Conservation (phyloP, 1,140 invertebrate genomes). For the Coptotermes formosanus region DNA sequence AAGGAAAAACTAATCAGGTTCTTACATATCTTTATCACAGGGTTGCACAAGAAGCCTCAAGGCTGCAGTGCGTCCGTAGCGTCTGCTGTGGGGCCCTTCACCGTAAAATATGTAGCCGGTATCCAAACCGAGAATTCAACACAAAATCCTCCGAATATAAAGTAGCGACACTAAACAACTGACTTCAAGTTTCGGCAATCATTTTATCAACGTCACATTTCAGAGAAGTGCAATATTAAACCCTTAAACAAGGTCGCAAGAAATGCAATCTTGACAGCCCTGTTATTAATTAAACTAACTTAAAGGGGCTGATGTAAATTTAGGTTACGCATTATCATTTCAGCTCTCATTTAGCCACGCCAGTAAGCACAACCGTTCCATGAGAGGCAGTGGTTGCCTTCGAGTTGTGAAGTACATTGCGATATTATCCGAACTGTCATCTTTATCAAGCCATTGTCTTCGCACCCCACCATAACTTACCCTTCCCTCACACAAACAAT, state of each 20-base stretch:
- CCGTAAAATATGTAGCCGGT: too few species aligned
- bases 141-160: too few species aligned
- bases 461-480: background rate
- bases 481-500: constrained; percentile 2
- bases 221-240: background rate
- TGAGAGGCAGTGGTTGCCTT: background rate
- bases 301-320: background rate
- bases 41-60: too few species aligned
- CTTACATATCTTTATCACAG: too few species aligned
- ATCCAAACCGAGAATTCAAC: too few species aligned
- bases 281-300: background rate
- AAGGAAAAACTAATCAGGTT: too few species aligned
- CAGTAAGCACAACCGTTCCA: background rate
- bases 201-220: too few species aligned
- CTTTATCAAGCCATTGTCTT: constrained; percentile 5
- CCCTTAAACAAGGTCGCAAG: background rate
- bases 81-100: too few species aligned
- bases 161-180: too few species aligned
- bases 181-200: too few species aligned
- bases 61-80: too few species aligned
- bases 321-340: constrained; percentile 4
- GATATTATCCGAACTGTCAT: background rate
- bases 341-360: background rate
- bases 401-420: background rate
- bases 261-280: background rate